Conservation (phyloP, 2,113 vertebrate genomes). For the Centropus bengalensis region DNA sequence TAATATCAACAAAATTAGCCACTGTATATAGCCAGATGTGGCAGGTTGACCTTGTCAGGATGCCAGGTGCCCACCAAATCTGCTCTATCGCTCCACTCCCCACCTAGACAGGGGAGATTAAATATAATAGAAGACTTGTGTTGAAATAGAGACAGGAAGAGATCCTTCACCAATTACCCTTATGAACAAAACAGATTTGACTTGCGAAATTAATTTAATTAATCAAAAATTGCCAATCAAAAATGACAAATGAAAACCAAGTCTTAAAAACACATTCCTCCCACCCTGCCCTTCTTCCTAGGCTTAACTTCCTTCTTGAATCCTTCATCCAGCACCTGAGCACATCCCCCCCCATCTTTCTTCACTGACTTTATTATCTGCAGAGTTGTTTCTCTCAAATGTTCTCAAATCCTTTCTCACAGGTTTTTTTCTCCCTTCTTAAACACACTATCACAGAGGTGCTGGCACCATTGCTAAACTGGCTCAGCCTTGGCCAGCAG, state of each 20-base stretch:
- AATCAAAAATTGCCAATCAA: not conserved
- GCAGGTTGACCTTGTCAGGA: no score
- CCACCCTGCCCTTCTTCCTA: no score
- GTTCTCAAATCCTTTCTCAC: not conserved
- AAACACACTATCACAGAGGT: not conserved
- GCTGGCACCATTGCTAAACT: accelerated
- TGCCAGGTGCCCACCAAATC: not conserved
- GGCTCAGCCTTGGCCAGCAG: not conserved
- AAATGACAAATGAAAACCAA: not conserved
- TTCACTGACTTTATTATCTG: no score
- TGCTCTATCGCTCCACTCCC: not conserved
- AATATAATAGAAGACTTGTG: not conserved
- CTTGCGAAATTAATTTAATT: not conserved
- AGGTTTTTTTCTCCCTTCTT: not conserved
- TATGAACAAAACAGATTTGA: not conserved
- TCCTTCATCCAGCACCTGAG: no score
- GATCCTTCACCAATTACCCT: not conserved
- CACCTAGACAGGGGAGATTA: not conserved
- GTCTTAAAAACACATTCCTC: not conserved
- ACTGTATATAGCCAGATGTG: not conserved
- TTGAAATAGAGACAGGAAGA: not conserved
- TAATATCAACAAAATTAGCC: not conserved
- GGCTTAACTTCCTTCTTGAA: not conserved
- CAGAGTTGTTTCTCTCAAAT: not conserved
- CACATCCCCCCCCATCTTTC: not conserved